A percentile compares a stretch with the other conserved stretches of the same genome.
These are phyloP conservation scores for Lobophora halterata DNA, from an alignment of 2,888 invertebrate genomes.

Conservation along the genomic window DNA sequence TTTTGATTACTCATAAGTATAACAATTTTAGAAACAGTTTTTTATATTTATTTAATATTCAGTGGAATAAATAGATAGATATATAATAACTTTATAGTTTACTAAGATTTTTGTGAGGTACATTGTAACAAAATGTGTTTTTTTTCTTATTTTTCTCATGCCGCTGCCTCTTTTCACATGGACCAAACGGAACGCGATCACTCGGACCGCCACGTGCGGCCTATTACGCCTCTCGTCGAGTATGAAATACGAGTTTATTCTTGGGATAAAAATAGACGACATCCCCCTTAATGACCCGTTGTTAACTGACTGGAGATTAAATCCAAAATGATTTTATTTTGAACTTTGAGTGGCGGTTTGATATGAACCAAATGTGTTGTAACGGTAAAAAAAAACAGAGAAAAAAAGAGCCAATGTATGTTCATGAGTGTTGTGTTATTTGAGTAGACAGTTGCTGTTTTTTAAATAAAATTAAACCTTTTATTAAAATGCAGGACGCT, in stretches of 20 bases:
- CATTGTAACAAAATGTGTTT: not conserved
- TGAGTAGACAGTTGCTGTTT: too few relatives aligned
- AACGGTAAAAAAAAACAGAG: too few relatives aligned
- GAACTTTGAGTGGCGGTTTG: not conserved
- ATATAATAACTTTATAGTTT: too few relatives aligned
- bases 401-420: too few relatives aligned
- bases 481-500: too few relatives aligned
- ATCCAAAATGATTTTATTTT: too few relatives aligned
- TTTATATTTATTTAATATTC: too few relatives aligned
- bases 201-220: slow-evolving; percentile 60
- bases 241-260: slow-evolving; percentile 65
- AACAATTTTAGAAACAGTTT: too few relatives aligned
- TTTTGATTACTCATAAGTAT: too few relatives aligned
- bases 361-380: not conserved
- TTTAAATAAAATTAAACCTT: too few relatives aligned
- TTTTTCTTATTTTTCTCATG: not conserved
- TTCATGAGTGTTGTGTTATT: too few relatives aligned
- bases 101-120: not conserved
- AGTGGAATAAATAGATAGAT: too few relatives aligned
- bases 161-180: slow-evolving; percentile 15
- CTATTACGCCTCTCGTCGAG: slow-evolving; percentile 65
- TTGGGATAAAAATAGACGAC: slow-evolving; percentile 39
- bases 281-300: slow-evolving; percentile 38
- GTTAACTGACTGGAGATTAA: slow-evolving; percentile 28
- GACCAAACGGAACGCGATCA: slow-evolving; percentile 22